Conservation (phyloP, 2,888 invertebrate species). For the Teleogryllus oceanicus region DNA sequence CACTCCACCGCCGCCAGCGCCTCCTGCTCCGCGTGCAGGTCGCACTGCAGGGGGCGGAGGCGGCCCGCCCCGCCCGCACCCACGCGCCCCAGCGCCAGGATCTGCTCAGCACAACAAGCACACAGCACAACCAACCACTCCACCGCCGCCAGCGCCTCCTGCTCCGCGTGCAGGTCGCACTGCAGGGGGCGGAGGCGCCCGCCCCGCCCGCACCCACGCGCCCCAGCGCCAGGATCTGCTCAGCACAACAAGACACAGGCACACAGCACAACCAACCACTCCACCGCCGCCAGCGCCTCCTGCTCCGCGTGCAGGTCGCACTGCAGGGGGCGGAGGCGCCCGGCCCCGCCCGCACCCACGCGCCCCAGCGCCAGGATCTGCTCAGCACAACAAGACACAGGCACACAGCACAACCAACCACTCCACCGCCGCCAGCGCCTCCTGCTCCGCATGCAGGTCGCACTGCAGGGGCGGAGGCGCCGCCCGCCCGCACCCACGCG, state of each 20-base stretch:
- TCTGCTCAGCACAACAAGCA: too few species aligned
- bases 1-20: too few species aligned
- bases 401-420: too few species aligned
- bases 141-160: constrained; percentile 40
- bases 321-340: constrained; percentile 40
- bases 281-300: constrained; percentile 41
- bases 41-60: too few species aligned
- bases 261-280: neutral
- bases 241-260: too few species aligned
- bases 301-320: constrained; percentile 37
- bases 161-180: constrained; percentile 37
- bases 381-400: too few species aligned
- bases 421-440: constrained; percentile 29
- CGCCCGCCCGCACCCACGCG: neutral
- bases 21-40: too few species aligned
- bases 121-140: constrained; percentile 20
- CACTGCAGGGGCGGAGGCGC: constrained; percentile 35
- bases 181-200: constrained; percentile 39
- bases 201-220: constrained; percentile 29
- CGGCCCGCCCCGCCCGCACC: too few species aligned
- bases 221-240: too few species aligned
- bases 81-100: too few species aligned
- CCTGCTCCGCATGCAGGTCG: constrained; percentile 39
- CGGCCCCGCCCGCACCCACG: constrained; percentile 32
- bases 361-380: too few species aligned